These are phyloP conservation scores for Poecilia velifera DNA, from an alignment of 2,797 vertebrate genomes.

Conservation along the genomic window DNA sequence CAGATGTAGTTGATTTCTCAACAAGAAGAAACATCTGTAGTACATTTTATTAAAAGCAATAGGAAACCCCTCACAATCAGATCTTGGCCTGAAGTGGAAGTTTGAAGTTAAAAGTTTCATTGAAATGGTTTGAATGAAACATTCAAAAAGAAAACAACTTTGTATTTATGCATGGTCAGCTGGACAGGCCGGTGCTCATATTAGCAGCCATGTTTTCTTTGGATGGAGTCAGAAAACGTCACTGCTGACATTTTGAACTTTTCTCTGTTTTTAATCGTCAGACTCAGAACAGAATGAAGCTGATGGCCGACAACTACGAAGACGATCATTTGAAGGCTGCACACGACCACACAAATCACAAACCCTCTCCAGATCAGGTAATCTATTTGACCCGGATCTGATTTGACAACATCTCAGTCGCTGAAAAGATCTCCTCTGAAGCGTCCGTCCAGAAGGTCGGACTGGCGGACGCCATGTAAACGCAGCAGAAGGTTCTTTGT, in stretches of 20 bases:
- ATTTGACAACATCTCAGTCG: background rate
- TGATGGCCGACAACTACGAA: conserved; percentile 98
- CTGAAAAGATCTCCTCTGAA: background rate
- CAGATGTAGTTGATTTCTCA: background rate
- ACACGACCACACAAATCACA: conserved; percentile 92
- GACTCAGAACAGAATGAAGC: conserved; percentile 99
- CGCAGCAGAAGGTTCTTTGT: conserved; percentile 29
- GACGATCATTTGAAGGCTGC: conserved; percentile 91
- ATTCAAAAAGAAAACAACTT: background rate
- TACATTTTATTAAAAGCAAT: background rate
- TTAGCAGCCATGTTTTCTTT: background rate
- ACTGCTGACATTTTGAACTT: background rate
- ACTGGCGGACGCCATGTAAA: background rate
- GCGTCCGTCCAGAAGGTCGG: conserved; percentile 6
- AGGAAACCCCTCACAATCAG: background rate
- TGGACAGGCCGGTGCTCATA: background rate
- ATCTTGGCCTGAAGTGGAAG: background rate
- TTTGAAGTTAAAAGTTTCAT: background rate
- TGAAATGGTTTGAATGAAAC: background rate
- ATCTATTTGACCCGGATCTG: background rate
- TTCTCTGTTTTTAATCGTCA: conserved; percentile 55
- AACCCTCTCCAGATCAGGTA: conserved; percentile 98
- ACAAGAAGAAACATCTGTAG: background rate
- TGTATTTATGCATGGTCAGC: background rate
- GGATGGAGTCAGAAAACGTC: background rate